Conservation (phyloP, 2,888 invertebrate genomes). For the Drosophila meridionalis region DNA sequence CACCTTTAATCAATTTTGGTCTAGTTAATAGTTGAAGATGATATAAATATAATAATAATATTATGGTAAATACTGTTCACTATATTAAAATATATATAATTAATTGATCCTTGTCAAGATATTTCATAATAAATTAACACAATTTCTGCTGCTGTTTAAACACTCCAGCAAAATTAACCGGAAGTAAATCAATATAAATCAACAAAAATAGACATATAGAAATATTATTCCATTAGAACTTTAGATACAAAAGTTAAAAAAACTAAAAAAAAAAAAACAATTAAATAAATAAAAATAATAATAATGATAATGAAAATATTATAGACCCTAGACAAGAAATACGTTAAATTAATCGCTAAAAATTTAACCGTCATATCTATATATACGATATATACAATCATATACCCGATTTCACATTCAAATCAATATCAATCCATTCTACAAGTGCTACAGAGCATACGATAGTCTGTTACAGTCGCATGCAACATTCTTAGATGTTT, state of each 20-base stretch:
- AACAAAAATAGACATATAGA: too few relatives aligned
- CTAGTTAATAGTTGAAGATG: not conserved
- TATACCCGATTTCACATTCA: not conserved
- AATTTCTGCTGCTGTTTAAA: too few relatives aligned
- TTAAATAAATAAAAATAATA: too few relatives aligned
- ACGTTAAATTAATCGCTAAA: not conserved
- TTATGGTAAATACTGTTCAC: not conserved
- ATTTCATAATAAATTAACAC: too few relatives aligned
- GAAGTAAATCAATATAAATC: too few relatives aligned
- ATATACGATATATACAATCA: not conserved
- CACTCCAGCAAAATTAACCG: too few relatives aligned
- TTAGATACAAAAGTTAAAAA: too few relatives aligned
- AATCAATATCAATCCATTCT: not conserved
- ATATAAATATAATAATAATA: not conserved
- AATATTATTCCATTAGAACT: too few relatives aligned
- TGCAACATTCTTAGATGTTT: not conserved
- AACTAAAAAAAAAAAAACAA: too few relatives aligned
- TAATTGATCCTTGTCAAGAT: not conserved
- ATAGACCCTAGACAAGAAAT: too few relatives aligned
- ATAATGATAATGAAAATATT: too few relatives aligned
- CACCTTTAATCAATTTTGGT: slow-evolving; percentile 6
- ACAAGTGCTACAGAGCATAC: not conserved
- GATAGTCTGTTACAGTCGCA: not conserved
- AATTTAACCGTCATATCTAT: not conserved
- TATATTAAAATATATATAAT: not conserved